Percentiles rank a stretch among this genome's conserved stretches.
Conservation (phyloP, 2,888 invertebrate genomes). For the Chalcis sispes region DNA sequence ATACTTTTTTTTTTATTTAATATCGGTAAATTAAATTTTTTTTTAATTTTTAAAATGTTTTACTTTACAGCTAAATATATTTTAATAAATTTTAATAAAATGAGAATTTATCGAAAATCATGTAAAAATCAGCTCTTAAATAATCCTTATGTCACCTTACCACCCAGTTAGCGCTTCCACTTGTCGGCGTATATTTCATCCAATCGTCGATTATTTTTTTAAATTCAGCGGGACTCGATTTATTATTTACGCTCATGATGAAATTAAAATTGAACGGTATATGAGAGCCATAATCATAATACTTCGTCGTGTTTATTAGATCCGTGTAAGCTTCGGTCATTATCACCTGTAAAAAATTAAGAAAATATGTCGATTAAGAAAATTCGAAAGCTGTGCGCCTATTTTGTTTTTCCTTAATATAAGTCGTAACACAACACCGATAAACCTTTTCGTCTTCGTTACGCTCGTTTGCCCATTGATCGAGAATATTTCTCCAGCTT, state of each 20-base stretch:
- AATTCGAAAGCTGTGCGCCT: no score
- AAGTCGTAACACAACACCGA: not conserved
- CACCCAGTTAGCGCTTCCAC: slow-evolving; percentile 85
- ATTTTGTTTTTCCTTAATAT: slow-evolving; percentile 3
- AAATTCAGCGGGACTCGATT: slow-evolving; percentile 80
- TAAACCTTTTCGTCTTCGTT: slow-evolving; percentile 74
- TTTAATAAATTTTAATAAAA: no score
- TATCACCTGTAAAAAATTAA: slow-evolving; percentile 78
- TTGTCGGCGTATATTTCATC: slow-evolving; percentile 72
- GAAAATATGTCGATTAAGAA: no score
- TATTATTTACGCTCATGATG: slow-evolving; percentile 79
- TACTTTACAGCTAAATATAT: no score
- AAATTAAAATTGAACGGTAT: slow-evolving; percentile 89
- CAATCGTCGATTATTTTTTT: slow-evolving; percentile 81
- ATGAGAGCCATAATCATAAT: slow-evolving; percentile 84
- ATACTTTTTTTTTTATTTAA: no score
- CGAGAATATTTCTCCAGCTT: slow-evolving; percentile 79
- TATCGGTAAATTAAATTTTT: no score
- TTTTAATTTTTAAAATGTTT: no score
- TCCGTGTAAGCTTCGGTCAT: slow-evolving; percentile 87
- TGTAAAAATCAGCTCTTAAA: no score
- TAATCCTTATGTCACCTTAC: slow-evolving; percentile 80
- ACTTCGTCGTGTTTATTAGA: slow-evolving; percentile 80
- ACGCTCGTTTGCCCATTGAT: slow-evolving; percentile 73
- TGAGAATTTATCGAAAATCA: no score